Conservation (phyloP, 2,113 vertebrate species). For the Daubentonia madagascariensis region DNA sequence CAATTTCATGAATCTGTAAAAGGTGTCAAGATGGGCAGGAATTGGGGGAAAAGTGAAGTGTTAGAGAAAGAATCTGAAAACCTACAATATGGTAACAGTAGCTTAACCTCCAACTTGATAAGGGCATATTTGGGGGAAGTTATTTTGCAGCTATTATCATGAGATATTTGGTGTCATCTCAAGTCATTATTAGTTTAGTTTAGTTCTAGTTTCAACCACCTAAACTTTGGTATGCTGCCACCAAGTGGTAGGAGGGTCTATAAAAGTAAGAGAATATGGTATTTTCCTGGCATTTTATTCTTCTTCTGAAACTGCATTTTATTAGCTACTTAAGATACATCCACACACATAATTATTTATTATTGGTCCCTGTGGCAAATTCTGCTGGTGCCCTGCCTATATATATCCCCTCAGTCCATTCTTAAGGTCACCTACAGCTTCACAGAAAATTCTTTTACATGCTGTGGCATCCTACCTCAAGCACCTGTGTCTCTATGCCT, state of each 20-base stretch:
- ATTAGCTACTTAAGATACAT: not conserved
- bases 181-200: not conserved
- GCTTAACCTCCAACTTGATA: not conserved
- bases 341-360: not conserved
- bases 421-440: not conserved
- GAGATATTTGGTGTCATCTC: not conserved
- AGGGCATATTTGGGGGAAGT: not conserved
- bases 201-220: not conserved
- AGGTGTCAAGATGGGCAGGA: not conserved
- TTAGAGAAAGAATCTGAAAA: not conserved
- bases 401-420: not conserved
- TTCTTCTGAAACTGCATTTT: not conserved
- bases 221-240: constrained; percentile 30
- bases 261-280: not conserved
- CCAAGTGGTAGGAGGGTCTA: constrained; percentile 17
- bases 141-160: not conserved
- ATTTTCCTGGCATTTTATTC: not conserved
- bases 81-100: not conserved
- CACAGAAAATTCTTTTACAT: not conserved
- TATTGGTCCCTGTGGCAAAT: not conserved
- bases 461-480: not conserved
- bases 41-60: not conserved
- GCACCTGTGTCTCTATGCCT: not conserved
- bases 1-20: not conserved
- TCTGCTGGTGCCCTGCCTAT: not conserved